Evolutionary conservation across 2,888 invertebrate species (phyloP).

Genomic region (Anoplius nigerrimus): DNA sequence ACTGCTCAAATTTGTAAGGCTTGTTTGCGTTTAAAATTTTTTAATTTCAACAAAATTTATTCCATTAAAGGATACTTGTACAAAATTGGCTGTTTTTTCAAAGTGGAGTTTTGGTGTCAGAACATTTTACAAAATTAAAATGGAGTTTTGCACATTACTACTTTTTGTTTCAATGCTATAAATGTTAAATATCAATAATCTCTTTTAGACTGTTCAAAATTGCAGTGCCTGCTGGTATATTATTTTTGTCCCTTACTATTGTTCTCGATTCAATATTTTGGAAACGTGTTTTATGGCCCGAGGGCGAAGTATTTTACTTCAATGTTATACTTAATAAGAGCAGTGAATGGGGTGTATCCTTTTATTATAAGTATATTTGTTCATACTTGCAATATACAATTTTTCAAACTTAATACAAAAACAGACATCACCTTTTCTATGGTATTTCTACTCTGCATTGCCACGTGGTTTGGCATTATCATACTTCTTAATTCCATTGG

Average conservation of each 20-base stretch:
- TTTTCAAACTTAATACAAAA: slow-evolving; percentile 65
- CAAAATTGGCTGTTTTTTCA: slow-evolving; percentile 10
- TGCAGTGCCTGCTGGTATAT: slow-evolving; percentile 83
- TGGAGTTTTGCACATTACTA: slow-evolving; percentile 7
- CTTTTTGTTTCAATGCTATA: background rate
- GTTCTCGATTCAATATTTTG: slow-evolving; percentile 95
- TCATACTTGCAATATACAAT: background rate
- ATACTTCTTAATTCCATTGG: slow-evolving; percentile 86
- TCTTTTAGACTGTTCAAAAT: slow-evolving; percentile 83
- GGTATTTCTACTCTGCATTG: slow-evolving; percentile 99
- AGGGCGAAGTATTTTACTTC: slow-evolving; percentile 97
- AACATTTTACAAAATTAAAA: background rate
- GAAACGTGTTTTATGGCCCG: slow-evolving; percentile 94
- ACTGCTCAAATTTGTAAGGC: slow-evolving; percentile 54
- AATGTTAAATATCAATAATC: slow-evolving; percentile 39
- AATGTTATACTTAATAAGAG: slow-evolving; percentile 96
- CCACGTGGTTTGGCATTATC: slow-evolving; percentile 93
- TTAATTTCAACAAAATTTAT: slow-evolving; percentile 27
- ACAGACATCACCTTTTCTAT: slow-evolving; percentile 94
- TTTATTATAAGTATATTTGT: slow-evolving; percentile 61
- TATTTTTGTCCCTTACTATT: slow-evolving; percentile 83
- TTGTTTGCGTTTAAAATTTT: slow-evolving; percentile 45
- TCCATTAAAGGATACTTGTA: slow-evolving; percentile 6
- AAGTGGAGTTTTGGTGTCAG: background rate
- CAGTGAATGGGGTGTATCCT: slow-evolving; percentile 97